Base-by-base conservation (phyloP, 2,888 invertebrate species). In the Neocrepidodera transversa region DNA sequence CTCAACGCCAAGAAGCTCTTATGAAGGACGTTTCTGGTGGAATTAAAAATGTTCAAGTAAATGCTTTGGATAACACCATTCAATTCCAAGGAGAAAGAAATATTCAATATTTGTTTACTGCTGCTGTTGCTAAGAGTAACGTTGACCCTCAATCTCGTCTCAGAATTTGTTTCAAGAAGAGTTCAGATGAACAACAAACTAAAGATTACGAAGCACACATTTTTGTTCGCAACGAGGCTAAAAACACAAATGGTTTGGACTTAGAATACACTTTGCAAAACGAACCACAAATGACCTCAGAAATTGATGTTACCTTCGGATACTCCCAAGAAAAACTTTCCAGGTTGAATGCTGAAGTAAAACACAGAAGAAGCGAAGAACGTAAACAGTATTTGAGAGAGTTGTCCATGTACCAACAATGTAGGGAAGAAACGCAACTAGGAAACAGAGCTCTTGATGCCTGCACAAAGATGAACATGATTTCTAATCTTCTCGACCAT, bases 131-230 rank as follows among this genome's bases (percentile, higher is more conserved):
- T 20, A 72, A 76, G 11, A 88, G 87, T 70, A 79, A 81, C 2
- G 82, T 85, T 2, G 85, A 87, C 68, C 76, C 81, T 5, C 86
- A 84, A 69, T 76, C 82, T n/a, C 84, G 85, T 54, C 74, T 80
- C 20, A 76, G 85, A n/a, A 45, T 85, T 30, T 85, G 82, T 71
- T 81, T 79, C 65, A 78, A 77, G 54, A 78, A 77, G 60, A 80
- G 81, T 56, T 55, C 55, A 78, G 72, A 10, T 73, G 59, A 59
- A 11, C 60, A 66, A 42, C 64, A 65, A 47, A 58, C 72, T 2
- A 80, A 79, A 56, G 79, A 78, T 47, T 79, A 75, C 62, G 82
- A 86, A 71, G 68, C 83, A 5, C 84, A 84, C 63, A 78, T 79
- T 8, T 79, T 82, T 30, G 80, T 79, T 11, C 79, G 79, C 57